These are phyloP conservation scores for Menidia beryllina DNA, from an alignment of 2,113 vertebrate genomes.

Conservation along the genomic window DNA sequence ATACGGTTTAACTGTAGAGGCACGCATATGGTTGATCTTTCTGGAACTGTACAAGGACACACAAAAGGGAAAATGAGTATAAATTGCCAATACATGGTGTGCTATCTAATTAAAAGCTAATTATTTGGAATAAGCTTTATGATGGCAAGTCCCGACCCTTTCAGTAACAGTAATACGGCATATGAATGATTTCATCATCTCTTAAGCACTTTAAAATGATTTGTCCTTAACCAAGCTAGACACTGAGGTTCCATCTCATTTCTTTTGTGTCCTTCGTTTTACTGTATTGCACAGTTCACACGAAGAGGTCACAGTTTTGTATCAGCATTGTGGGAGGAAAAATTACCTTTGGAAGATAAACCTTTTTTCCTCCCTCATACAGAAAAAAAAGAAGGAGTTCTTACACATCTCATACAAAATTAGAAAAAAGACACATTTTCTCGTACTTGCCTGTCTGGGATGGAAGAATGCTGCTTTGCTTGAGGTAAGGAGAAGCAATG, in stretches of 20 bases:
- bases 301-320: constrained; percentile 65
- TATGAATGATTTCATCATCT: constrained; percentile 40
- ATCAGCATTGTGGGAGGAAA: constrained; percentile 54
- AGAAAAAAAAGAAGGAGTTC: constrained; percentile 29
- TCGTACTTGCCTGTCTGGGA: constrained; percentile 67
- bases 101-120: constrained; percentile 36
- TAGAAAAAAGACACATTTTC: constrained; percentile 60
- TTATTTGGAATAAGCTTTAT: constrained; percentile 51
- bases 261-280: constrained; percentile 69
- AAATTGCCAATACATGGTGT: not conserved
- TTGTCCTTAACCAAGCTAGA: constrained; percentile 66
- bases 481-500: constrained; percentile 79
- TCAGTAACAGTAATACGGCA: constrained; percentile 33
- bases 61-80: constrained; percentile 35
- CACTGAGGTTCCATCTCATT: constrained; percentile 45
- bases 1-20: not conserved
- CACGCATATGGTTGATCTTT: constrained; percentile 23
- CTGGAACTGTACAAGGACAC: constrained; percentile 52
- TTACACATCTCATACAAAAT: constrained; percentile 40
- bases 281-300: constrained; percentile 64
- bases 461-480: constrained; percentile 80
- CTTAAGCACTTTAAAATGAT: constrained; percentile 43
- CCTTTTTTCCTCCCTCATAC: constrained; percentile 33
- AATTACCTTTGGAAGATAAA: constrained; percentile 51
- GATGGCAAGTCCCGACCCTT: constrained; percentile 32